phyloP scores from a whole-genome alignment of 1,140 invertebrate genomes.

The Metaphire vulgaris region DNA sequence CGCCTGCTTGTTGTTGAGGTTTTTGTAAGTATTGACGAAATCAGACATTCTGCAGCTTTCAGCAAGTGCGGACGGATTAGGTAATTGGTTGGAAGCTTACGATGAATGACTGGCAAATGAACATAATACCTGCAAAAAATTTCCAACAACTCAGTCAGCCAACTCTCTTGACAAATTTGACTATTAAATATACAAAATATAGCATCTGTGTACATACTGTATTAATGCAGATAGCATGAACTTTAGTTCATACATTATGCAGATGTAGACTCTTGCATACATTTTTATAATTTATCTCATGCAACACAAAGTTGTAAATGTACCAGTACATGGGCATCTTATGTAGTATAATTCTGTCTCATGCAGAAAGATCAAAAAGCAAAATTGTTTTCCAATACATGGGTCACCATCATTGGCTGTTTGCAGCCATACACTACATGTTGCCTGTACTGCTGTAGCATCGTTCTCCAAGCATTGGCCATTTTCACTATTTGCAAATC shows the following conservation, averaged over 20 bases:
- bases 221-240: neutral
- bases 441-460: too few species aligned
- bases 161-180: neutral
- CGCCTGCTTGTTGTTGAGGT: neutral
- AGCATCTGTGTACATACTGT: neutral
- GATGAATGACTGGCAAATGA: slow-evolving; percentile 37
- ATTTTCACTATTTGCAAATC: too few species aligned
- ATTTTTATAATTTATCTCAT: too few species aligned
- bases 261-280: neutral
- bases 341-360: too few species aligned
- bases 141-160: neutral
- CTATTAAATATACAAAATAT: neutral
- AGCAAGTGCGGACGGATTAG: slow-evolving; percentile 31
- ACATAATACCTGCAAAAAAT: slow-evolving; percentile 40
- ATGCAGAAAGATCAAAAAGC: too few species aligned
- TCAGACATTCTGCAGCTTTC: neutral
- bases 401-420: neutral
- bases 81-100: slow-evolving; percentile 38
- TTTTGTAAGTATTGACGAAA: neutral
- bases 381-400: neutral
- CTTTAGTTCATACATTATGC: neutral
- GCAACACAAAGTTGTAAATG: too few species aligned
- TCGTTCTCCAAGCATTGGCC: too few species aligned
- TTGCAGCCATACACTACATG: neutral
- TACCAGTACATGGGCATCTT: too few species aligned